These are phyloP conservation scores for Tyria jacobaeae DNA, from an alignment of 2,888 invertebrate genomes.

Conservation along the genomic window DNA sequence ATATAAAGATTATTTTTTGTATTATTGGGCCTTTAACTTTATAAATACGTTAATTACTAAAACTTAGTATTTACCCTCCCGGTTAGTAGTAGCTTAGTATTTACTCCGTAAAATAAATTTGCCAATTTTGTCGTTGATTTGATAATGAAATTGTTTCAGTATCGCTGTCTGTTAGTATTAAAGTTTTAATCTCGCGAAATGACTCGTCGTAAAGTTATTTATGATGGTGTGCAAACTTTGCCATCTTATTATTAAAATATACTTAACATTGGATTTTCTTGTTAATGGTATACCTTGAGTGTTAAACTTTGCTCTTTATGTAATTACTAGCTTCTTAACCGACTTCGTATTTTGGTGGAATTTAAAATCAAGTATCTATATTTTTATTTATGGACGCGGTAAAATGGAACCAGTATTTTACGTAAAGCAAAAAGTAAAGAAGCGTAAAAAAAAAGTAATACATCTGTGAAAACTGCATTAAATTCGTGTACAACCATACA, in stretches of 20 bases:
- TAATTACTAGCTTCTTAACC: too few relatives aligned
- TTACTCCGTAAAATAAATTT: constrained; percentile 24
- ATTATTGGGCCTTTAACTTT: constrained; percentile 31
- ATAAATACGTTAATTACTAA: constrained; percentile 37
- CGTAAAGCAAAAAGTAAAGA: too few relatives aligned
- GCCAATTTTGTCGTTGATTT: constrained; percentile 21
- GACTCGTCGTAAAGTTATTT: constrained; percentile 8
- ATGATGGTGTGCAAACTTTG: constrained; percentile 4
- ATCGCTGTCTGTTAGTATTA: neutral
- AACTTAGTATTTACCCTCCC: too few relatives aligned
- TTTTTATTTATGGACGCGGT: too few relatives aligned
- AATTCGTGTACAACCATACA: too few relatives aligned
- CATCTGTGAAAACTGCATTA: too few relatives aligned
- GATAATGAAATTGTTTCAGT: constrained; percentile 28
- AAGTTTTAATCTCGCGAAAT: constrained; percentile 12
- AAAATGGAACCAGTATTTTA: too few relatives aligned
- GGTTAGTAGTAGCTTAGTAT: too few relatives aligned
- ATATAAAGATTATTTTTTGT: constrained; percentile 15
- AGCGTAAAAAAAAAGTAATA: too few relatives aligned
- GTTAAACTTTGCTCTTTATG: neutral
- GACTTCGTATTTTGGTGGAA: too few relatives aligned
- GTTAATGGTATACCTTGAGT: neutral
- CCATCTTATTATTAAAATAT: constrained; percentile 1
- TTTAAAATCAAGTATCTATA: too few relatives aligned
- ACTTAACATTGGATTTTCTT: constrained; percentile 8